Conservation (phyloP, 2,888 invertebrate species). For the Amblyteles armatorius region DNA sequence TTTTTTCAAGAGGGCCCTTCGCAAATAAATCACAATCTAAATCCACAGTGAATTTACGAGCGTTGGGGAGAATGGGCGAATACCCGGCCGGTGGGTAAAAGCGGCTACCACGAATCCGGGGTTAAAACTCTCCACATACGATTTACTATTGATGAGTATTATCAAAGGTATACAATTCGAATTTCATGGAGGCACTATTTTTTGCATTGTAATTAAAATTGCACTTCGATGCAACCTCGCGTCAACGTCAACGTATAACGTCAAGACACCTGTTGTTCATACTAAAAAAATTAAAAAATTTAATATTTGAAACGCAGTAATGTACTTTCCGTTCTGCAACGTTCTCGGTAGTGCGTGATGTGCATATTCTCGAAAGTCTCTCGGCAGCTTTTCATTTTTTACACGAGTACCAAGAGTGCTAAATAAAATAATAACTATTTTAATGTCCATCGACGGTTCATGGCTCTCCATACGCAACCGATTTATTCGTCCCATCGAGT, state of each 20-base stretch:
- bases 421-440: neutral
- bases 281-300: no score
- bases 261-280: neutral
- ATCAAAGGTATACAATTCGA: neutral
- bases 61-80: neutral
- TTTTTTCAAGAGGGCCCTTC: neutral
- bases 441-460: neutral
- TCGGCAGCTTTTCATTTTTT: neutral
- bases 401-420: neutral
- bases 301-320: no score
- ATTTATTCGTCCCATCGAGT: neutral
- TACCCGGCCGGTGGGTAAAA: neutral
- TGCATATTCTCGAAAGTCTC: no score
- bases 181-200: neutral
- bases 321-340: no score
- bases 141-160: neutral
- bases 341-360: no score
- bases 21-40: conserved; percentile 39
- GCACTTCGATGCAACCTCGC: neutral
- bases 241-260: neutral
- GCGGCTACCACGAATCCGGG: no score
- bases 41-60: neutral
- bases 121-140: neutral
- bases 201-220: neutral
- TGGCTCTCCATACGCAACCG: neutral